Evolutionary conservation across 2,888 invertebrate genomes (phyloP), one percentile per base, ranked within the genome.

Genomic region (Taphrorychus bicolor): DNA sequence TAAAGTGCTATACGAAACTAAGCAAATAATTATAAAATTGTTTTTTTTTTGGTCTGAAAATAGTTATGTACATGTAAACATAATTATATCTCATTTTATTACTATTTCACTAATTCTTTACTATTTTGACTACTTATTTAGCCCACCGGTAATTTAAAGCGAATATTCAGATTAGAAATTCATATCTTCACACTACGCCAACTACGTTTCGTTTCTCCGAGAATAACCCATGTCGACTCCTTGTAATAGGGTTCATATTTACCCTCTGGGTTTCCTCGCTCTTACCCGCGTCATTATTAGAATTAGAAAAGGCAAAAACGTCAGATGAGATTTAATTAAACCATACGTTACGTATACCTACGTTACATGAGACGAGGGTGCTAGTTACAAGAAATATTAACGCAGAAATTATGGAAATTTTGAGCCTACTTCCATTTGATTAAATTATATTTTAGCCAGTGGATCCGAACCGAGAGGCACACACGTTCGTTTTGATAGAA

Each of bases 231-330:
- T 56, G 63, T 64, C 54, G 54, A 65, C 66, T 70, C 53, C 69
- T 53, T 63, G 57, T 66, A 53, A 59, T 56, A 67, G 61, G 62
- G 68, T 68, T 62, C 56, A 69, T 65, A 67, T 72, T 71, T 70
- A 72, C 72, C 72, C 72, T 65, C 48, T 64, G 71, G 71, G 66
- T 61, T 66, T 21, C 56, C 61, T 60, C 56, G 69, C 62, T 66
- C 69, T 67, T 63, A 70, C 66, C 67, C 62, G 61, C 65, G 69
- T 64, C 67, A 71, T 71, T 70, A 70, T 72, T 66, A 63, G 66
- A 70, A 70, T 71, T 69, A 65, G 70, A 71, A 67, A 67, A 69
- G 62, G 69, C 69, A 72, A 72, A 72, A 72, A 72, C 66, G 71
- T 66, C 65, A 64, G 70, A 66, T 63, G 62, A 70, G 72, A 69